phyloP scores from a whole-genome alignment of 2,113 vertebrate genomes.

The Heloderma charlesbogerti region DNA sequence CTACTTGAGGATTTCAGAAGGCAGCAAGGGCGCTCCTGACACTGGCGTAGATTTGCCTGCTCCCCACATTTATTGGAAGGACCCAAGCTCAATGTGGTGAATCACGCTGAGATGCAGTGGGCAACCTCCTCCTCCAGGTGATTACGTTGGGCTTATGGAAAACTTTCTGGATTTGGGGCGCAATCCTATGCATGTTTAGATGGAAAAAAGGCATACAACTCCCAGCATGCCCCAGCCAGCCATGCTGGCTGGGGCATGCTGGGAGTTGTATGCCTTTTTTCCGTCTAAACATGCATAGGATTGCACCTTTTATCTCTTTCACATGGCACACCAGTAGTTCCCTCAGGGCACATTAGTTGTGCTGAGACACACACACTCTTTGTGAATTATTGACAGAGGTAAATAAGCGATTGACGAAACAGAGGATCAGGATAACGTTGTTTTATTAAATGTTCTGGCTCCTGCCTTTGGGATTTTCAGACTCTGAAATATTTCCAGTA shows the following conservation, averaged over 20 bases:
- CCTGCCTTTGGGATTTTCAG: not conserved
- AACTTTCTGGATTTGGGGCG: no score
- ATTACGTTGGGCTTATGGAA: not conserved
- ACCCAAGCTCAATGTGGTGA: not conserved
- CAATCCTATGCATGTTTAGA: no score
- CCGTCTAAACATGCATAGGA: no score
- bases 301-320: constrained; percentile 2
- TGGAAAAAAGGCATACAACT: no score
- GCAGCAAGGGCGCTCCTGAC: no score
- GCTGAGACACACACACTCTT: not conserved
- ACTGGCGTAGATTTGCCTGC: not conserved
- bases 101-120: not conserved
- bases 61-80: not conserved
- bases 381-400: not conserved
- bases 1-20: no score
- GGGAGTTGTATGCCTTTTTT: no score
- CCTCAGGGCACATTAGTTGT: not conserved
- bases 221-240: no score
- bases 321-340: not conserved
- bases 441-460: not conserved
- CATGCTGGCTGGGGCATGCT: no score
- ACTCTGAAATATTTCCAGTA: not conserved
- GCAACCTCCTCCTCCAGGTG: not conserved
- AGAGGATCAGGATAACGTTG: not conserved
- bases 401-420: not conserved